phyloP scores from a whole-genome alignment of 2,113 vertebrate genomes.

The Pandion haliaetus region DNA sequence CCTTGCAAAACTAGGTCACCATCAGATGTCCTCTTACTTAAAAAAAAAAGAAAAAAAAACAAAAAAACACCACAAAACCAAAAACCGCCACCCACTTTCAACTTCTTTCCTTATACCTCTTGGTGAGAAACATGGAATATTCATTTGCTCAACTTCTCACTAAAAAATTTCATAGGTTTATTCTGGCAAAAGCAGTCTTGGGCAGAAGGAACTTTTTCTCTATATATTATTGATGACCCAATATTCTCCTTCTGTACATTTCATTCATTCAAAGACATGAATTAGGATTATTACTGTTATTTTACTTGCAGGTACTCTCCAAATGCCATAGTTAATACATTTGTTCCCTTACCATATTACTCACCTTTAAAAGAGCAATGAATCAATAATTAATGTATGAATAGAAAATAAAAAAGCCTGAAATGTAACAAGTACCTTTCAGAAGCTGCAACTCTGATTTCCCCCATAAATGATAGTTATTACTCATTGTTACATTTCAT shows the following conservation, averaged over 20 bases:
- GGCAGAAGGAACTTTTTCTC: not conserved
- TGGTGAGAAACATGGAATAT: not conserved
- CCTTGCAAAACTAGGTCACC: not conserved
- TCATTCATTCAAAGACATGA: not conserved
- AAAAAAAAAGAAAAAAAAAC: not conserved
- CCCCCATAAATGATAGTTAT: not conserved
- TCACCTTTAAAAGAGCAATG: not conserved
- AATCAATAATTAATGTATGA: not conserved
- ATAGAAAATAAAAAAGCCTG: not conserved
- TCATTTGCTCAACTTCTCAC: not conserved
- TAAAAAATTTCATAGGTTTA: not conserved
- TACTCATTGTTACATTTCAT: not conserved
- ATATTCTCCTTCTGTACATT: not conserved
- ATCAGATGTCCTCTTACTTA: not conserved
- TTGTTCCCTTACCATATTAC: not conserved
- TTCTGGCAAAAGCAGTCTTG: not conserved
- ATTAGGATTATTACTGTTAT: not conserved
- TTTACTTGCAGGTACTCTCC: not conserved
- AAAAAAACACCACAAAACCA: not conserved
- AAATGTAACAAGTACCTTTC: not conserved
- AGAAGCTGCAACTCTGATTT: not conserved
- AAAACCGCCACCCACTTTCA: not conserved
- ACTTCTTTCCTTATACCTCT: not conserved
- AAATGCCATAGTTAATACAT: not conserved
- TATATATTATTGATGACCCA: not conserved